These are phyloP conservation scores for Leptinotarsa defecta DNA, from an alignment of 1,140 invertebrate species.

Conservation along the genomic window DNA sequence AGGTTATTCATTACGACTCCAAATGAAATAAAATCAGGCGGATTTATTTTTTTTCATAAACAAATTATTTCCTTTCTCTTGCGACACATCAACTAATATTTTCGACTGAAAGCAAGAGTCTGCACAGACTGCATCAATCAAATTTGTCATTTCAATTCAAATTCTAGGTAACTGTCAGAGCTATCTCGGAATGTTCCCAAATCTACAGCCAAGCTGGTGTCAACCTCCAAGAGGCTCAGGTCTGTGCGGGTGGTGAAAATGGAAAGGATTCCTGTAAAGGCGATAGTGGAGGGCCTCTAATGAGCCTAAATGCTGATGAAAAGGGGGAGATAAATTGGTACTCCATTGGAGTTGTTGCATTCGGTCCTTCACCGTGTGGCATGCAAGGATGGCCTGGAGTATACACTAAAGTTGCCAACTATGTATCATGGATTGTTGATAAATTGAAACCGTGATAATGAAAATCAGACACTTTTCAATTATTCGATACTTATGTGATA, in stretches of 20 bases:
- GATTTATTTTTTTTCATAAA: too few species aligned
- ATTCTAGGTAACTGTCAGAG: conserved; percentile 21
- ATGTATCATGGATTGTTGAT: conserved; percentile 69
- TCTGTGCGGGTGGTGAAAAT: conserved; percentile 66
- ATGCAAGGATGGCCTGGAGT: conserved; percentile 73
- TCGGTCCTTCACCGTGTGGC: conserved; percentile 75
- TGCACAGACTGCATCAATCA: too few species aligned
- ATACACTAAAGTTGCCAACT: conserved; percentile 73
- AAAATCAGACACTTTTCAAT: too few species aligned
- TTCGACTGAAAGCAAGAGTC: too few species aligned
- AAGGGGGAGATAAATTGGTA: conserved; percentile 56
- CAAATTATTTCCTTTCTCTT: too few species aligned
- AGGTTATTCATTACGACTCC: too few species aligned
- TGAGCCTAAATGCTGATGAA: conserved; percentile 52
- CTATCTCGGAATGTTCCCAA: not conserved
- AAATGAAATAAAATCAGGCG: too few species aligned
- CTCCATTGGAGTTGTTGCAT: conserved; percentile 70
- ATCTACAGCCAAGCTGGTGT: conserved; percentile 16
- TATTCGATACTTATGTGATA: too few species aligned
- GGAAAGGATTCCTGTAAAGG: conserved; percentile 71
- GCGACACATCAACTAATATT: too few species aligned
- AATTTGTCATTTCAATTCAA: too few species aligned
- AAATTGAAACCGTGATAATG: conserved; percentile 43
- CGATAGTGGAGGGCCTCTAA: conserved; percentile 79
- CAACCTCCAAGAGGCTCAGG: conserved; percentile 51